Base-by-base conservation (phyloP, 2,888 invertebrate genomes). In the Elysia crispata region DNA sequence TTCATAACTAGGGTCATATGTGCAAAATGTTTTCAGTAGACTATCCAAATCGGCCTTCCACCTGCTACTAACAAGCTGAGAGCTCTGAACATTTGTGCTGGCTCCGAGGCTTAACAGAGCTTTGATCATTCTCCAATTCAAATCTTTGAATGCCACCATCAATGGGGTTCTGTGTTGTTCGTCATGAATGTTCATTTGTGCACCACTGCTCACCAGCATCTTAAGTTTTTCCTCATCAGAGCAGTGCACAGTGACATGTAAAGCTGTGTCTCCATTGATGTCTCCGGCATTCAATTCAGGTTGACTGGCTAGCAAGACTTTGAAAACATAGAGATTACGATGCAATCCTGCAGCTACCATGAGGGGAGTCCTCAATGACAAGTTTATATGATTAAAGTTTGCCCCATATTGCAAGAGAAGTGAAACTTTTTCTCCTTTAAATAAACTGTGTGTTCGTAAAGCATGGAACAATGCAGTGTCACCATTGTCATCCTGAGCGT, bases 151-250 rank as follows among this genome's bases (percentile, higher is more conserved):
- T 50, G 77, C 70, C 18, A 77, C 54, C 50, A 77, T 77, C 1
- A 77, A 41, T 20, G 77, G 23, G 0, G 57, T 69, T 0, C 30
- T 15, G 25, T 70, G 60, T 1, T 50, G 25, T 50, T n/a, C 13
- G 31, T 78, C 33, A 23, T 13, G 18, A 31, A 49, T 72, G 23
- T 78, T 70, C 28, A 78, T 54, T 50, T 72, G 49, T 49, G 73
- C 78, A 70, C 60, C 64, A 23, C 70, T 23, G 30, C 73, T 62
- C 41, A 78, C 28, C 13, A 78, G 73, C 18, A 73, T n/a, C 41
- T 64, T 62, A 11, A 41, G 41, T 41, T 41, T 41, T 11, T 41
- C 11, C 41, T 41, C 41, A 11, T 41, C 41, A 41, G 5, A 41
- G 41, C 41, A 11, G 5, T 41, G 41, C 5, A 41, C 41, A 6